Percentiles rank a stretch among this genome's conserved stretches.
phyloP scores from a whole-genome alignment of 2,888 invertebrate genomes.

The Lordiphosa fenestrarum region DNA sequence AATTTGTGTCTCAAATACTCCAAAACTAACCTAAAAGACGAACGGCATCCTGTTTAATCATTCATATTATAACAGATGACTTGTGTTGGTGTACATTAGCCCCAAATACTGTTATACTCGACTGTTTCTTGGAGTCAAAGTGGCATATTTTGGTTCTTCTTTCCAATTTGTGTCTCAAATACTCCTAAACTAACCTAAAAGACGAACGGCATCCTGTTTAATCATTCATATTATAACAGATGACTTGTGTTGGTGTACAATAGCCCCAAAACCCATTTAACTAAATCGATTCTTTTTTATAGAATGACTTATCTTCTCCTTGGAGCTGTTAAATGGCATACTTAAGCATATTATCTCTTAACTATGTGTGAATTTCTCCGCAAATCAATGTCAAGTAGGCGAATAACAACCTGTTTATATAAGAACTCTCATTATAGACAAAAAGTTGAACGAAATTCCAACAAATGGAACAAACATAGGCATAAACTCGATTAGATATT shows the following conservation, averaged over 20 bases:
- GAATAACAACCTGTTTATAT: too few relatives aligned
- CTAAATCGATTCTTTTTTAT: conserved; percentile 1
- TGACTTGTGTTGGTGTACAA: conserved; percentile 29
- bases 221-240: conserved; percentile 25
- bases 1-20: conserved; percentile 57
- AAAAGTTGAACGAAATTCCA: too few relatives aligned
- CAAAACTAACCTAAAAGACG: conserved; percentile 26
- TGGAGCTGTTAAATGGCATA: conserved; percentile 27
- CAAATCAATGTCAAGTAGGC: conserved; percentile 2
- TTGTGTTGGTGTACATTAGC: conserved; percentile 19
- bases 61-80: conserved; percentile 32
- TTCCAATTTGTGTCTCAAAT: conserved; percentile 30
- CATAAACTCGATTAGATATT: conserved; percentile 26
- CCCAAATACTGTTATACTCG: neutral
- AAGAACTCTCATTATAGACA: too few relatives aligned
- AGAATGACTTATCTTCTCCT: neutral
- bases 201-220: conserved; percentile 28
- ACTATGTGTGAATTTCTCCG: conserved; percentile 30
- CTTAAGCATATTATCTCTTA: conserved; percentile 1
- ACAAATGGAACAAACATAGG: too few relatives aligned
- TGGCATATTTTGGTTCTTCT: conserved; percentile 18
- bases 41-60: conserved; percentile 25
- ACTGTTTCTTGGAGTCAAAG: conserved; percentile 18
- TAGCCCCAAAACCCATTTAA: too few relatives aligned
- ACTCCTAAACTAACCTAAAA: conserved; percentile 19